Percentiles rank a stretch among this genome's conserved stretches.
These are phyloP conservation scores for Megalops cyprinoides DNA, from an alignment of 2,797 vertebrate genomes.

Conservation along the genomic window DNA sequence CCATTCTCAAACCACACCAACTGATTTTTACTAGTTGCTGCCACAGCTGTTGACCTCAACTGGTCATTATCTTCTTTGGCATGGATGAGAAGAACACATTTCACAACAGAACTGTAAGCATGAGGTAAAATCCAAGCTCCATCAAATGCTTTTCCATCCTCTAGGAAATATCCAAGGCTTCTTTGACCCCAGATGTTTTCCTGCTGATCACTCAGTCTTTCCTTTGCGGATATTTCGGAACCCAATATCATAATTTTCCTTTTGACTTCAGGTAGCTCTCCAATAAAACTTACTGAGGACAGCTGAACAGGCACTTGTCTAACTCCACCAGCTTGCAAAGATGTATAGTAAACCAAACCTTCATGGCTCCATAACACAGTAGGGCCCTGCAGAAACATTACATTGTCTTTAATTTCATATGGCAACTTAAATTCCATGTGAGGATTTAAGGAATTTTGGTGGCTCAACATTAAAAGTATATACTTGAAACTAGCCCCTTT, in stretches of 20 bases:
- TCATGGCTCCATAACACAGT: slow-evolving; percentile 81
- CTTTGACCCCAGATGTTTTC: slow-evolving; percentile 60
- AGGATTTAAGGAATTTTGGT: slow-evolving; percentile 68
- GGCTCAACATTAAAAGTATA: slow-evolving; percentile 73
- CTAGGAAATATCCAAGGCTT: slow-evolving; percentile 71
- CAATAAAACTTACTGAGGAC: slow-evolving; percentile 73
- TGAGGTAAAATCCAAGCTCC: slow-evolving; percentile 76
- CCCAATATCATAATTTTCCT: slow-evolving; percentile 78
- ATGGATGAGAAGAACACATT: slow-evolving; percentile 70
- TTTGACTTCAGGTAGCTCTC: slow-evolving; percentile 68
- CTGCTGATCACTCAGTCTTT: slow-evolving; percentile 37
- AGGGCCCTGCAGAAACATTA: slow-evolving; percentile 81
- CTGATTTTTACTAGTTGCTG: slow-evolving; percentile 78
- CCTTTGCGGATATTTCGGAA: slow-evolving; percentile 47
- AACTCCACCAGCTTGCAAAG: slow-evolving; percentile 62
- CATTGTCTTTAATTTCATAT: slow-evolving; percentile 68
- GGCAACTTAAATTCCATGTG: slow-evolving; percentile 76
- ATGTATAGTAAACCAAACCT: slow-evolving; percentile 72
- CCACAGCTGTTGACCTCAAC: slow-evolving; percentile 71
- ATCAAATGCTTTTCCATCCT: slow-evolving; percentile 67
- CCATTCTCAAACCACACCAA: slow-evolving; percentile 85
- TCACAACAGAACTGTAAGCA: slow-evolving; percentile 78
- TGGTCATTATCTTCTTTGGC: slow-evolving; percentile 54
- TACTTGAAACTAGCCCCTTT: slow-evolving; percentile 66
- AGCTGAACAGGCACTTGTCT: slow-evolving; percentile 70